These are phyloP conservation scores for Syngnathus acus DNA, from an alignment of 2,797 vertebrate species.

Conservation along the genomic window DNA sequence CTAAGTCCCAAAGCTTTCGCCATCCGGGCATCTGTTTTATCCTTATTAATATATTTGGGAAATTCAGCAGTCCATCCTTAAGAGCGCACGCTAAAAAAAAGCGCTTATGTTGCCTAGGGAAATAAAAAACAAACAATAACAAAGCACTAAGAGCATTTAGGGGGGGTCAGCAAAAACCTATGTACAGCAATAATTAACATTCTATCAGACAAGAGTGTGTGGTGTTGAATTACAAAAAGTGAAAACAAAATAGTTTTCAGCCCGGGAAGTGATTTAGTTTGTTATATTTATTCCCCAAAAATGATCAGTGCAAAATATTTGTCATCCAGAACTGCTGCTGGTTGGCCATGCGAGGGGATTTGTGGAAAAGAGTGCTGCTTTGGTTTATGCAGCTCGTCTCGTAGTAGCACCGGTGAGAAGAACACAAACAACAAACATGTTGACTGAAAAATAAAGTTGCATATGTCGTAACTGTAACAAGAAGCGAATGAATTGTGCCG, in stretches of 20 bases:
- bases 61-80: not conserved
- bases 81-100: not conserved
- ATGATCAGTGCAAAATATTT: constrained; percentile 11
- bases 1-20: constrained; percentile 30
- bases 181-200: constrained; percentile 53
- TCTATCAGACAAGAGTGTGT: constrained; percentile 18
- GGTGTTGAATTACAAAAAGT: not conserved
- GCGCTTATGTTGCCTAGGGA: not conserved
- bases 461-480: not conserved
- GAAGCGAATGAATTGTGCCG: not conserved
- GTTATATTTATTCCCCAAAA: constrained; percentile 1
- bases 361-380: not conserved
- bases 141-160: constrained; percentile 18
- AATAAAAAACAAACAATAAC: not conserved
- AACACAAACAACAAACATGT: not conserved
- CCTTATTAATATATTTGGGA: not conserved
- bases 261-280: not conserved
- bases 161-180: constrained; percentile 42
- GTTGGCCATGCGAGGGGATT: constrained; percentile 10
- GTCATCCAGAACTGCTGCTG: constrained; percentile 11
- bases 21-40: constrained; percentile 11
- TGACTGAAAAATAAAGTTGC: not conserved
- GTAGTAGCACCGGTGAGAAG: not conserved
- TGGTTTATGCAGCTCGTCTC: not conserved
- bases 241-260: not conserved